Evolutionary conservation across 2,797 vertebrate species (phyloP).

Genomic region (Forpus xanthops): DNA sequence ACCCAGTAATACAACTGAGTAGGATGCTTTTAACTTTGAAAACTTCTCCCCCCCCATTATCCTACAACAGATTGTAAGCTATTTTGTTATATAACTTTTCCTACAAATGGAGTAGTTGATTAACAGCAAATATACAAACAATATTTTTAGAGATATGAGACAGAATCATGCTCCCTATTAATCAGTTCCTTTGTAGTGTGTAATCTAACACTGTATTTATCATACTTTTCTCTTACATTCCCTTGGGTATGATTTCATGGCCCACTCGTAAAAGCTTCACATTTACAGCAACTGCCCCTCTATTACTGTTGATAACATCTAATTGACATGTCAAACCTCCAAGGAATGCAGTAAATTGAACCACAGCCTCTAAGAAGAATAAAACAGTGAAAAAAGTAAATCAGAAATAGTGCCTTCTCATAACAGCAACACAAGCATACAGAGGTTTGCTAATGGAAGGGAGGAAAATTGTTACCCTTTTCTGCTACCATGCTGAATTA

Average conservation of each 20-base stretch:
- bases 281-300: conserved; percentile 74
- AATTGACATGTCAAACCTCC: conserved; percentile 77
- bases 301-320: conserved; percentile 77
- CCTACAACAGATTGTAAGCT: conserved; percentile 6
- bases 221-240: conserved; percentile 26
- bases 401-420: conserved; percentile 33
- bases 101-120: conserved; percentile 56
- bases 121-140: conserved; percentile 65
- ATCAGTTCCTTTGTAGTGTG: conserved; percentile 52
- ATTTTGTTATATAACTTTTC: conserved; percentile 54
- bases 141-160: conserved; percentile 44
- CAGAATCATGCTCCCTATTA: conserved; percentile 54
- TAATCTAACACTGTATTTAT: conserved; percentile 59
- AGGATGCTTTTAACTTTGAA: conserved; percentile 32
- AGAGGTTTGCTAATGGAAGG: conserved; percentile 20
- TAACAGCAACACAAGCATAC: conserved; percentile 7
- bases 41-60: background rate
- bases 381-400: conserved; percentile 69
- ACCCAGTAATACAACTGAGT: background rate
- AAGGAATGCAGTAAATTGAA: conserved; percentile 73
- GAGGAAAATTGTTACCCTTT: conserved; percentile 32
- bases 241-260: conserved; percentile 70
- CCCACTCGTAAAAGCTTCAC: conserved; percentile 74
- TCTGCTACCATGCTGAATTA: background rate
- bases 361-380: conserved; percentile 63